Conservation (phyloP, 2,113 vertebrate species). For the Calypte anna region DNA sequence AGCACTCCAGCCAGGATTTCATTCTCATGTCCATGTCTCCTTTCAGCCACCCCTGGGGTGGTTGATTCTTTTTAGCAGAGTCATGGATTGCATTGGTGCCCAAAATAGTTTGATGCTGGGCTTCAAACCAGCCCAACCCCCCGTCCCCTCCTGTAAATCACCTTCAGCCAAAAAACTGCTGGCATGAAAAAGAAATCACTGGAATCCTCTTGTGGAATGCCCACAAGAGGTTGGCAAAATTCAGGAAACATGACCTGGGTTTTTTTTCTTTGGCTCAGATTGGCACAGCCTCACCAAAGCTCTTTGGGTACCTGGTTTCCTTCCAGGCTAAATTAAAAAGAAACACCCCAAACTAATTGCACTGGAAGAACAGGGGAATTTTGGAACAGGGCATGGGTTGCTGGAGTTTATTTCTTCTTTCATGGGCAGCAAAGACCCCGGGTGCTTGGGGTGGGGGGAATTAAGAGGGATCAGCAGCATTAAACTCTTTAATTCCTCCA, state of each 20-base stretch:
- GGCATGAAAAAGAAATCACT: neutral
- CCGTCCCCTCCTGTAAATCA: neutral
- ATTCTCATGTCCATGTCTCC: neutral
- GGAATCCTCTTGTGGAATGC: neutral
- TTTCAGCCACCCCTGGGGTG: neutral
- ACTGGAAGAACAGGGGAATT: neutral
- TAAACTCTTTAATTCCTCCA: neutral
- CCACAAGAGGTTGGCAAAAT: neutral
- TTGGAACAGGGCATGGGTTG: rapidly evolving
- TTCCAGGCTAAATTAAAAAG: neutral
- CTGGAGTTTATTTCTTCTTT: neutral
- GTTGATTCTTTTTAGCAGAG: neutral
- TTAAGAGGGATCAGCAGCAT: neutral
- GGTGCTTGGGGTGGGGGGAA: neutral
- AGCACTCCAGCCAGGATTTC: rapidly evolving
- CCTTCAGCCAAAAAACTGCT: neutral
- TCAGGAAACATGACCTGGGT: neutral
- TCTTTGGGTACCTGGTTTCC: neutral
- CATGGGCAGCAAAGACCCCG: neutral
- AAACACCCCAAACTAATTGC: neutral
- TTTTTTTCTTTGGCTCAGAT: neutral
- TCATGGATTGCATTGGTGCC: neutral
- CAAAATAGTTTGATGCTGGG: neutral
- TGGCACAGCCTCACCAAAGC: neutral
- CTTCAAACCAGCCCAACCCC: neutral